Base-by-base conservation (phyloP, 2,797 vertebrate genomes). In the Artibeus lituratus region DNA sequence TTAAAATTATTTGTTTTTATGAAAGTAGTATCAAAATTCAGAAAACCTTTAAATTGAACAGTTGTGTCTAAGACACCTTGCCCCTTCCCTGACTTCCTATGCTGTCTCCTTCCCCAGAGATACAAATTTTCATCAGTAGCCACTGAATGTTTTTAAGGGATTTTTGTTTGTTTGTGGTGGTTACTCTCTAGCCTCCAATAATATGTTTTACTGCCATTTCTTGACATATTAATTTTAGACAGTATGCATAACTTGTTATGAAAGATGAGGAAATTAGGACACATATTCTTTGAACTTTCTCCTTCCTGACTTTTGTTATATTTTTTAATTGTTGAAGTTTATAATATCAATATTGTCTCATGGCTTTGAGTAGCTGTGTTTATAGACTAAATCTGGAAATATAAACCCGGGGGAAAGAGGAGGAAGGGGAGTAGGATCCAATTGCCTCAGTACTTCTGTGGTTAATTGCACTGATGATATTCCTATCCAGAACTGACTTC, bases 1-100 rank as follows among this genome's bases (percentile, higher is more conserved):
- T 94, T 47, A 77, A 83, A 82, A 55, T 80, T 59, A 67, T 44
- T 87, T 73, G 32, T 72, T 95, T 84, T 74, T 93, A 80, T 78
- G 81, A 91, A 91, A 92, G n/a, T n/a, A 72, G 42, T 59, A 77
- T 85, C 12, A 89, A 93, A 96, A 94, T 32, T 67, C 42, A 72
- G 51, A 81, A 88, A 72, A 49, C 29, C 5, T 73, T 86, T 90
- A 16, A 96, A 73, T 82, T 51, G 62, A 9, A 57, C 51, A 93
- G 55, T 67, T 18, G 2, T 47, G 11, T 95, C 22, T 90, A 76
- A 88, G 22, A 53, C 5, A 67, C 21, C 11, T 59, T 42, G 72
- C 6, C 7, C 9, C 26, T 26, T 3, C 49, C 0, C 26, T 0
- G 1, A 59, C 39, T 22, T 87, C 67, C 44, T 53, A 78, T 5